Conservation (phyloP, 2,113 vertebrate species). For the Actenoides hombroni region DNA sequence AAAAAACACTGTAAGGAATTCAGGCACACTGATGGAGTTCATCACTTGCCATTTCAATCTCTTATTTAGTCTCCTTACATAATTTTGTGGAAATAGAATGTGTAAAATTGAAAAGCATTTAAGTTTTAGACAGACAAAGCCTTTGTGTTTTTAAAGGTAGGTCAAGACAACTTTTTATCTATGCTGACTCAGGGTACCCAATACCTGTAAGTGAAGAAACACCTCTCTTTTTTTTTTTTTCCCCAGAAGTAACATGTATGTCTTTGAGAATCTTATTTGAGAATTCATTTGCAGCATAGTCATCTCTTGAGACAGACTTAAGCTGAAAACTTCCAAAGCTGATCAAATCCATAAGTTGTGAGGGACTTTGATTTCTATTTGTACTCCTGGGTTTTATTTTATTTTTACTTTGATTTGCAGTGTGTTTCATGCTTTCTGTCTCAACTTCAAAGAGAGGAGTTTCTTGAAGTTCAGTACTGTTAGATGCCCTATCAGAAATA, state of each 20-base stretch:
- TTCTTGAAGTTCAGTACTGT: neutral
- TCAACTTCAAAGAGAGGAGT: neutral
- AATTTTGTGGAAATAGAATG: neutral
- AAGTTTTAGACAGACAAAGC: neutral
- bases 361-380: neutral
- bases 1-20: conserved; percentile 85
- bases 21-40: neutral
- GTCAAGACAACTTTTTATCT: neutral
- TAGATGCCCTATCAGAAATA: neutral
- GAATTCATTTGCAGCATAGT: neutral
- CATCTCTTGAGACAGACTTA: neutral
- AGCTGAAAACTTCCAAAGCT: neutral
- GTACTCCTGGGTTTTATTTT: neutral
- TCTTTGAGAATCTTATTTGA: neutral
- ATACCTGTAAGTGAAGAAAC: neutral
- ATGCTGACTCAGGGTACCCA: neutral
- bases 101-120: neutral
- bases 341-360: neutral
- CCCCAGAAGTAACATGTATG: neutral
- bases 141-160: neutral
- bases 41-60: neutral
- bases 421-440: neutral
- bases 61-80: neutral
- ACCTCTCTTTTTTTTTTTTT: neutral
- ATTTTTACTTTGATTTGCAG: neutral